A percentile compares a stretch with the other conserved stretches of the same genome.
Evolutionary conservation across 2,113 vertebrate genomes (phyloP).

Genomic region (Entomyzon cyanotis): DNA sequence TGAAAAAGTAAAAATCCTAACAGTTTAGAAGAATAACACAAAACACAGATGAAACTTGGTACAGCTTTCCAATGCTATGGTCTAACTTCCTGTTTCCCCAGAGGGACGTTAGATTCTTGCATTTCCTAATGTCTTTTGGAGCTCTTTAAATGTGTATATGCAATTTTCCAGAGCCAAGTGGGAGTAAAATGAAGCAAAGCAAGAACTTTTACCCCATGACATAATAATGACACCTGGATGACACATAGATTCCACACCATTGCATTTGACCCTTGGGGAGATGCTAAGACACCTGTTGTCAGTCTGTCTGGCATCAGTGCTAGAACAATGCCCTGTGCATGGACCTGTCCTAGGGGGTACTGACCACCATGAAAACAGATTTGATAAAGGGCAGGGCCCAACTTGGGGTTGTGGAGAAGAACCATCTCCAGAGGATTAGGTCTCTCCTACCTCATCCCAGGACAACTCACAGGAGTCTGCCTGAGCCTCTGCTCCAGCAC

Average conservation of each 20-base stretch:
- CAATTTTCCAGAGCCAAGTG: not conserved
- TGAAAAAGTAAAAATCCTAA: not conserved
- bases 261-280: not conserved
- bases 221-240: not conserved
- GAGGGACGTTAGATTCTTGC: not conserved
- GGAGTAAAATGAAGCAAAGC: not conserved
- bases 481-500: not conserved
- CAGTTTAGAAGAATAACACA: not conserved
- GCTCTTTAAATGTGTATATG: not conserved
- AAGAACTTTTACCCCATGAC: not conserved
- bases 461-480: not conserved
- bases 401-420: rapidly evolving
- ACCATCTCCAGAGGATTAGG: not conserved
- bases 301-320: too few relatives aligned
- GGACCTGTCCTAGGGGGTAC: not conserved
- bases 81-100: not conserved
- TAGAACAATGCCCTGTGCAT: not conserved
- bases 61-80: not conserved
- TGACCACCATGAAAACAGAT: rapidly evolving
- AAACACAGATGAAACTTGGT: not conserved
- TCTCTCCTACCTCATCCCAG: not conserved
- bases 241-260: not conserved
- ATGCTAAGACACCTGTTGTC: not conserved
- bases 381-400: not conserved
- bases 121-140: not conserved